Base-by-base conservation (phyloP, 2,113 vertebrate species). In the Notothenia rossii region DNA sequence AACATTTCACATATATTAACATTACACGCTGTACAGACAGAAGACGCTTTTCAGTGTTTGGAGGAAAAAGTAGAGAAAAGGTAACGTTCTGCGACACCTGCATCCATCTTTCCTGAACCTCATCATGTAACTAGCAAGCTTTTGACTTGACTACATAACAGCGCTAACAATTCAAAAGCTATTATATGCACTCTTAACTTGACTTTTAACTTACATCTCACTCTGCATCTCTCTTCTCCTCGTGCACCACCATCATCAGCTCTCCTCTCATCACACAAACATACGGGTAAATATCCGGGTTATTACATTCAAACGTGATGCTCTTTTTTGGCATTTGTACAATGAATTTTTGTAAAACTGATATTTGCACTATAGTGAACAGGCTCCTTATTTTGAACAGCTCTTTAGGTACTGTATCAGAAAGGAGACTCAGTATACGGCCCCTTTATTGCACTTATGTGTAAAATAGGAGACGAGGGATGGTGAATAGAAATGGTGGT, bases 401-500 rank as follows among this genome's bases (percentile, higher is more conserved):
- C 66, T 85, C 64, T 73, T 56, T 49, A 62, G 78, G 75, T 67
- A 72, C 56, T 84, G 67, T 72, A 59, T 86, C 72, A 85, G 76
- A 20, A 4, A 65, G 18, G 75, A 79, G 69, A 45, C 75, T 50
- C 45, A 63, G 48, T 58, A 77, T 67, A 73, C 0, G 15, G 12
- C 83, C 86, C 88, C 73, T 81, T 84, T 93, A 93, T 92, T 93
- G 92, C 92, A 93, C 92, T 87, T 87, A 25, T 83, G 77, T 78
- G 60, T 80, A 51, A 77, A 56, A 70, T n/a, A 50, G 18, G 71
- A 55, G 49, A 74, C 5, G 11, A 66, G n/a, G 43, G 55, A 51
- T 43, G 62, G 69, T 71, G 69, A 79, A 59, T 54, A 18, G 66
- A 79, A 82, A 83, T 49, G 55, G 68, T 13, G 3, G 48, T 6